phyloP scores from a whole-genome alignment of 2,113 vertebrate genomes.

The Lasiurus borealis region DNA sequence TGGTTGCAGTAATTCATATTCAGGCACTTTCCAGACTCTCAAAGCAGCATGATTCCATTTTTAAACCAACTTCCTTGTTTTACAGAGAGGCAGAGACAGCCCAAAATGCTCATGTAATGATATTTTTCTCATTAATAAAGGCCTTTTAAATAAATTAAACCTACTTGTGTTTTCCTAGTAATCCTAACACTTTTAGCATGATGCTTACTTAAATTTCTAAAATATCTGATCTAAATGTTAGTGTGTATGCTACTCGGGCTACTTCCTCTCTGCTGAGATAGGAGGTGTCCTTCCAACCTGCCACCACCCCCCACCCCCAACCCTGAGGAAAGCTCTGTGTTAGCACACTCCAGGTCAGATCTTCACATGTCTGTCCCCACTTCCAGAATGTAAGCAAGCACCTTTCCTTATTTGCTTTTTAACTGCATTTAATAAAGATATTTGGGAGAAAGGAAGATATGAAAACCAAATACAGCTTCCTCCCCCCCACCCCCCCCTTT shows the following conservation, averaged over 20 bases:
- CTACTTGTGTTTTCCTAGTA: constrained; percentile 51
- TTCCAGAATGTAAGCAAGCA: constrained; percentile 16
- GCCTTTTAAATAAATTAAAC: constrained; percentile 51
- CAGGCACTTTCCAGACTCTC: background rate
- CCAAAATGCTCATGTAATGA: background rate
- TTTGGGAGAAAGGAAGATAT: constrained; percentile 11
- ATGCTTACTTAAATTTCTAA: constrained; percentile 25
- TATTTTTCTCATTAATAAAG: constrained; percentile 44
- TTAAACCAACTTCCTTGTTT: constrained; percentile 45
- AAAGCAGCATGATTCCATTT: constrained; percentile 53
- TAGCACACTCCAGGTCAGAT: background rate
- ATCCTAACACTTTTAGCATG: constrained; percentile 36
- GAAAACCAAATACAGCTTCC: background rate
- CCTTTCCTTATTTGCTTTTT: background rate
- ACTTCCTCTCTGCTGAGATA: background rate
- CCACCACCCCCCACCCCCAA: too few species aligned
- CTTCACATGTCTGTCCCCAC: background rate
- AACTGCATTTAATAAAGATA: background rate
- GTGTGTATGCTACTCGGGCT: background rate
- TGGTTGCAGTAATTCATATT: constrained; percentile 47
- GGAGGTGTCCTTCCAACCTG: background rate
- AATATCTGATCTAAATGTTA: background rate
- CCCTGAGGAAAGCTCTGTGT: background rate
- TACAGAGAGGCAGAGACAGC: constrained; percentile 2
- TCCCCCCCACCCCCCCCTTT: background rate